Evolutionary conservation across 2,888 invertebrate genomes (phyloP).

Genomic region (Caradrina clavipalpis): DNA sequence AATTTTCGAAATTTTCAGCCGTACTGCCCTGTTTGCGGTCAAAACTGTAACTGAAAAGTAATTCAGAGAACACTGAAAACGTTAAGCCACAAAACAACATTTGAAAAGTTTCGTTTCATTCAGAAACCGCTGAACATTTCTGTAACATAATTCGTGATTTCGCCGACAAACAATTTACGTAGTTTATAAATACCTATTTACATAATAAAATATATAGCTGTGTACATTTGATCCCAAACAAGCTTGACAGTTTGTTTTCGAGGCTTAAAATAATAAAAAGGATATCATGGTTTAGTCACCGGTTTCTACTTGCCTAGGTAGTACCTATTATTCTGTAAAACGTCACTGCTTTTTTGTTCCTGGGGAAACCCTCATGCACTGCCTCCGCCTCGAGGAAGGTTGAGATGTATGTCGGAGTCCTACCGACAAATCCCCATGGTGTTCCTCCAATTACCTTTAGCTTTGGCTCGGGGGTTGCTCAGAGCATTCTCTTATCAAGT

Average conservation of each 20-base stretch:
- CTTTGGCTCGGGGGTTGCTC: too few relatives aligned
- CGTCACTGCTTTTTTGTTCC: too few relatives aligned
- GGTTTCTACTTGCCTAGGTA: constrained; percentile 22
- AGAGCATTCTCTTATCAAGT: too few relatives aligned
- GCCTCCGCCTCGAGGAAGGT: too few relatives aligned
- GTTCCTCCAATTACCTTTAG: too few relatives aligned
- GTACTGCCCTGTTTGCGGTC: constrained; percentile 69
- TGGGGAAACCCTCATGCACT: too few relatives aligned
- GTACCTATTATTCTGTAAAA: neutral
- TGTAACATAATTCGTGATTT: constrained; percentile 73
- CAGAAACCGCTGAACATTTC: constrained; percentile 73
- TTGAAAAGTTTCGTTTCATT: constrained; percentile 76
- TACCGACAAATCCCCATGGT: too few relatives aligned
- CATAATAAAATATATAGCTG: constrained; percentile 6
- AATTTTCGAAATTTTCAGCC: constrained; percentile 46
- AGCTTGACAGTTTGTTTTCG: constrained; percentile 34
- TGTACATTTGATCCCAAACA: constrained; percentile 35
- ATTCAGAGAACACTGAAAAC: constrained; percentile 75
- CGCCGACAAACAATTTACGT: constrained; percentile 66
- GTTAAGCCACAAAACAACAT: constrained; percentile 77
- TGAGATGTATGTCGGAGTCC: too few relatives aligned
- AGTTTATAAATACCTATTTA: constrained; percentile 18
- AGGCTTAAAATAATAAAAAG: constrained; percentile 43
- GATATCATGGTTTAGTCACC: constrained; percentile 30
- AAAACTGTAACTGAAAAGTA: constrained; percentile 76